Conservation (phyloP, 2,888 invertebrate species). For the Hipparchia sbordonii region DNA sequence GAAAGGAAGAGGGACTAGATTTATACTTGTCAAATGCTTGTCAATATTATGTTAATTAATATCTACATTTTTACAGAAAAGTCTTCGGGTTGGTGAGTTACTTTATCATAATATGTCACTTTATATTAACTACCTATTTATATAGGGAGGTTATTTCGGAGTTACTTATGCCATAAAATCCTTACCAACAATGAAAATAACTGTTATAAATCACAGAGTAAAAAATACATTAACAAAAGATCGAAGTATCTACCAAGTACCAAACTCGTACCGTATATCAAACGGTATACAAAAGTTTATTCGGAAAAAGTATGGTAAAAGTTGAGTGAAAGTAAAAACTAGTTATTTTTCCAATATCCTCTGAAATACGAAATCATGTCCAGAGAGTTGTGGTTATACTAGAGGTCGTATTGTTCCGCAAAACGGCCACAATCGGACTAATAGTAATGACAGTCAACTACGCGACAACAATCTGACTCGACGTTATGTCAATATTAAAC, state of each 20-base stretch:
- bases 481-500: no score
- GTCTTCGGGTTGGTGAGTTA: no score
- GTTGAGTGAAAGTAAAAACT: constrained; percentile 15
- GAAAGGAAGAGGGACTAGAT: no score
- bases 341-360: constrained; percentile 37
- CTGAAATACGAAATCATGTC: constrained; percentile 1
- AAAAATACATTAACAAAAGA: constrained; percentile 30
- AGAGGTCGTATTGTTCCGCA: neutral
- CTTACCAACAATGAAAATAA: constrained; percentile 25
- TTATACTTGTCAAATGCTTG: no score
- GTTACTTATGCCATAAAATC: constrained; percentile 8
- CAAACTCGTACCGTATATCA: constrained; percentile 34
- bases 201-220: constrained; percentile 28
- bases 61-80: no score
- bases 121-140: no score
- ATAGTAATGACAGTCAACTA: no score
- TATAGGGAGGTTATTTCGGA: neutral
- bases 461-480: no score
- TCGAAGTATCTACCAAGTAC: constrained; percentile 10
- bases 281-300: constrained; percentile 19
- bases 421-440: no score
- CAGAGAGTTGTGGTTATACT: neutral
- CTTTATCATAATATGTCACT: no score
- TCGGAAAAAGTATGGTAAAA: constrained; percentile 10
- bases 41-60: no score